These are phyloP conservation scores for Sturnira hondurensis DNA, from an alignment of 2,113 vertebrate genomes.

Conservation along the genomic window DNA sequence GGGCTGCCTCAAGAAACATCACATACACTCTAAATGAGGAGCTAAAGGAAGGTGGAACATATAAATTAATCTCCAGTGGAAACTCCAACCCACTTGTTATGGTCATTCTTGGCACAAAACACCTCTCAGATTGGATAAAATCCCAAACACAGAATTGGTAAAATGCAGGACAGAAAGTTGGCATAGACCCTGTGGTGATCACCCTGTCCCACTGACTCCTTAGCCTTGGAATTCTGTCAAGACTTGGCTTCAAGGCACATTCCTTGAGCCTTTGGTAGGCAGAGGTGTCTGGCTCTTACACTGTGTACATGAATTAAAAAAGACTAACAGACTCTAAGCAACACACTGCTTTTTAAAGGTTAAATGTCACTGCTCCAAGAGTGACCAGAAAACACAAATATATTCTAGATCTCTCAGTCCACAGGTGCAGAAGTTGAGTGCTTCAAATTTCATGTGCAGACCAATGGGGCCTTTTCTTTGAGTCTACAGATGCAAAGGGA, in stretches of 20 bases:
- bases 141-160: constrained; percentile 61
- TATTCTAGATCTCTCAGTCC: constrained; percentile 59
- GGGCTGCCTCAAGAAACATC: constrained; percentile 10
- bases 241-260: constrained; percentile 60
- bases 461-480: constrained; percentile 4
- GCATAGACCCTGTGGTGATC: background rate
- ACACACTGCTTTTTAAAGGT: constrained; percentile 65
- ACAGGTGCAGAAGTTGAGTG: constrained; percentile 65
- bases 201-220: background rate
- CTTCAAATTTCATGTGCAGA: constrained; percentile 55
- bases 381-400: constrained; percentile 63
- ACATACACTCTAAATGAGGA: constrained; percentile 4
- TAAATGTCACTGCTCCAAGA: constrained; percentile 65
- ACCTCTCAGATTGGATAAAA: background rate
- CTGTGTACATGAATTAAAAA: constrained; percentile 56
- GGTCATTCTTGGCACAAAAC: constrained; percentile 48
- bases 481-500: constrained; percentile 60
- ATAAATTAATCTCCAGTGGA: constrained; percentile 64
- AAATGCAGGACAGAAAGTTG: constrained; percentile 60
- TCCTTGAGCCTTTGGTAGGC: constrained; percentile 49
- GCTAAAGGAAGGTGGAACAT: constrained; percentile 50
- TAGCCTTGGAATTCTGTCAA: constrained; percentile 44
- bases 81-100: constrained; percentile 52
- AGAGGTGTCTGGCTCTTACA: constrained; percentile 43
- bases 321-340: constrained; percentile 52